Evolutionary conservation across 2,797 vertebrate species (phyloP).

Genomic region (Discoglossus pictus): DNA sequence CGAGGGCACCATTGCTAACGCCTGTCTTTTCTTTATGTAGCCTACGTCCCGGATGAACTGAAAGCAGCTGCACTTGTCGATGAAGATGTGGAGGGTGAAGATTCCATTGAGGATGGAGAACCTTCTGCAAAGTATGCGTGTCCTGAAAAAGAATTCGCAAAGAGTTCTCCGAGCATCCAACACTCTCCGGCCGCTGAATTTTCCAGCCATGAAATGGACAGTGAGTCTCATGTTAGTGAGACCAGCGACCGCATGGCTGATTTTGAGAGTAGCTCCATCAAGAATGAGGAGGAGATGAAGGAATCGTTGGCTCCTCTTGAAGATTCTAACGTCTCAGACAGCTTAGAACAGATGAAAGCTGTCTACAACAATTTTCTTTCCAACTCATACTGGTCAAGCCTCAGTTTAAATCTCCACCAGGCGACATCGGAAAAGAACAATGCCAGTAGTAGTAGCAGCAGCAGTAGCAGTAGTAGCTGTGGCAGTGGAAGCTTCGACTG

Average conservation of each 20-base stretch:
- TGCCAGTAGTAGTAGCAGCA: constrained; percentile 92
- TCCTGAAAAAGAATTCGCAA: constrained; percentile 87
- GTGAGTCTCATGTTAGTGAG: constrained; percentile 96
- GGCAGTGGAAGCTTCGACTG: constrained; percentile 95
- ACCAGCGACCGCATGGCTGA: constrained; percentile 95
- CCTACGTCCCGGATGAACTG: constrained; percentile 93
- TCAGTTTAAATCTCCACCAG: constrained; percentile 89
- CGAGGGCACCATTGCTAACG: constrained; percentile 62
- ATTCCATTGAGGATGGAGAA: constrained; percentile 84
- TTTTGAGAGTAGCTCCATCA: constrained; percentile 91
- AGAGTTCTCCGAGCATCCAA: constrained; percentile 84
- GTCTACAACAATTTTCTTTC: constrained; percentile 98
- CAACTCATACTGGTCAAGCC: constrained; percentile 97
- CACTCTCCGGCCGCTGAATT: constrained; percentile 91
- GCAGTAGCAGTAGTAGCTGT: constrained; percentile 93
- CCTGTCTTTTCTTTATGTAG: constrained; percentile 66
- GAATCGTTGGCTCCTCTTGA: constrained; percentile 78
- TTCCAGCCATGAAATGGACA: constrained; percentile 97
- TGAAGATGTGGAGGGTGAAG: constrained; percentile 87
- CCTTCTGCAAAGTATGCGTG: constrained; percentile 86
- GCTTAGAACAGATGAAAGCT: constrained; percentile 98
- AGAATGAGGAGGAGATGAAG: constrained; percentile 93
- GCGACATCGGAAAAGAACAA: constrained; percentile 83
- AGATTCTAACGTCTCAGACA: constrained; percentile 85
- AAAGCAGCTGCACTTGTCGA: constrained; percentile 92